phyloP scores from a whole-genome alignment of 2,797 vertebrate species.

The Caiman crocodilus region DNA sequence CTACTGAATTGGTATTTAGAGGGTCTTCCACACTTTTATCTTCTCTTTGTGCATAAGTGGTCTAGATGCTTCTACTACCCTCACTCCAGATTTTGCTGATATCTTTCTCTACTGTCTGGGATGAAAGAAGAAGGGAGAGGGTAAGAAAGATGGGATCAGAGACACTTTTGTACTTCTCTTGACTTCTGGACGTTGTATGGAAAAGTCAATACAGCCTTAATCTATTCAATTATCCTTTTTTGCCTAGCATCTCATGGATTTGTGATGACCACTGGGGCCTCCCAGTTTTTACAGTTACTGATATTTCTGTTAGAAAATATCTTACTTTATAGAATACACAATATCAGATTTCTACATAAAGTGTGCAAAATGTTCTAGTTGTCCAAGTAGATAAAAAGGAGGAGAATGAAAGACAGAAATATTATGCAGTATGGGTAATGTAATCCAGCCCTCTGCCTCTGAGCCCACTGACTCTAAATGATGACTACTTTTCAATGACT shows the following conservation, averaged over 20 bases:
- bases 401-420: neutral
- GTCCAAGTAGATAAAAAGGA: neutral
- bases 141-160: neutral
- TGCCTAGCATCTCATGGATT: neutral
- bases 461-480: neutral
- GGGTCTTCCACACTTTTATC: neutral
- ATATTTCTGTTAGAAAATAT: slow-evolving; percentile 1
- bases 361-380: neutral
- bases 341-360: neutral
- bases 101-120: neutral
- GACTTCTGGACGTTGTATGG: neutral
- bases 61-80: neutral
- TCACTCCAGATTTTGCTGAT: neutral
- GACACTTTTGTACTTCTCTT: neutral
- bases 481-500: neutral
- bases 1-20: neutral
- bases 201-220: neutral
- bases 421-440: neutral
- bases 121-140: neutral
- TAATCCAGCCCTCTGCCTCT: neutral
- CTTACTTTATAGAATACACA: neutral
- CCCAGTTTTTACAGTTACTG: neutral
- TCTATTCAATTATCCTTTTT: neutral
- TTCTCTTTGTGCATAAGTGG: neutral
- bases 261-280: neutral